phyloP scores from a whole-genome alignment of 2,797 vertebrate species.

The Gallinago stenura region DNA sequence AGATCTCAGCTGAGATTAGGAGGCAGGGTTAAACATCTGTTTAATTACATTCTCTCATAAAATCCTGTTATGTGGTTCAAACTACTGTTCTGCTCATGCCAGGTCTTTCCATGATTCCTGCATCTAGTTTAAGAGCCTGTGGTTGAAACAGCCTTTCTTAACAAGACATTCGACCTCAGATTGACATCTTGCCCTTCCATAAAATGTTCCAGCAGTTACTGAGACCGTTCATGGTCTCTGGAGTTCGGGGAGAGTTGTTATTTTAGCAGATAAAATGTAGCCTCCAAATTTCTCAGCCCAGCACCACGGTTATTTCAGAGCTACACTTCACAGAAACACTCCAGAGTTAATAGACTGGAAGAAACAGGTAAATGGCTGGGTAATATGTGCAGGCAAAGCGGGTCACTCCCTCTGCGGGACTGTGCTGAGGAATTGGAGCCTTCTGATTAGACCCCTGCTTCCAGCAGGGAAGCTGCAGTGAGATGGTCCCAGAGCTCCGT shows the following conservation, averaged over 20 bases:
- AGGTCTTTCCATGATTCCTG: not conserved
- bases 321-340: not conserved
- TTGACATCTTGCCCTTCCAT: not conserved
- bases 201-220: not conserved
- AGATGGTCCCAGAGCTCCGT: not conserved
- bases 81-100: not conserved
- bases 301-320: not conserved
- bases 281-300: not conserved
- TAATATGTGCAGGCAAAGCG: not conserved
- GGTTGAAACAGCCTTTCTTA: conserved; percentile 6
- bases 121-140: not conserved
- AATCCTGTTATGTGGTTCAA: conserved; percentile 13
- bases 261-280: not conserved
- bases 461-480: not conserved
- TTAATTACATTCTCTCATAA: not conserved
- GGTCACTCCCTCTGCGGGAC: not conserved
- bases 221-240: not conserved
- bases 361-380: not conserved
- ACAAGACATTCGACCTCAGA: not conserved
- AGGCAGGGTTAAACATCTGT: not conserved
- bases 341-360: not conserved
- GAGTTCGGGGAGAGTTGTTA: not conserved
- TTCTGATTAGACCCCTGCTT: not conserved
- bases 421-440: not conserved
- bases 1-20: conserved; percentile 24